Base-by-base conservation (phyloP, 2,888 invertebrate species). In the Phengaris arion region DNA sequence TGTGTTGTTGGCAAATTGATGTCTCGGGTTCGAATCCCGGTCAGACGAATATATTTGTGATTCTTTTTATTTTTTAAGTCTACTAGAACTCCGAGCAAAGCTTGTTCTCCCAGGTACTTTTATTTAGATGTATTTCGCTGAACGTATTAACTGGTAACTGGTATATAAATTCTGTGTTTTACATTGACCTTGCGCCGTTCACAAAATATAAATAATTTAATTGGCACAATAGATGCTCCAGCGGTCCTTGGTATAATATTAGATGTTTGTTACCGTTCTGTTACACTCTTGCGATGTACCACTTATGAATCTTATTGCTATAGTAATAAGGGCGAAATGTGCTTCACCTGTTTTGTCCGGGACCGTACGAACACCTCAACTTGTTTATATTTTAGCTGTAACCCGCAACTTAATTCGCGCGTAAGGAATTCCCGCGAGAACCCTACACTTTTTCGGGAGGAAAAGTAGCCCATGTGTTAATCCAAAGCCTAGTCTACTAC, bases 191-290 rank as follows among this genome's bases (percentile, higher is more conserved):
- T 64, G 64, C 12, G 52, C 48, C 9, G 48, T 69, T 69, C 48
- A 48, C 48, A 69, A 69, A 48, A 69, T 70, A 70, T 64, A 64
- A 64, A 51, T 70, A 51, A 70, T 72, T 51, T 51, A 72, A 35
- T 72, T 72, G 72, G 54, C 72, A 72, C 72, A 72, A 72, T 72
- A 72, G 72, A 72, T 13, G 22, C 35, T 72, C 72, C 72, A 70
- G 70, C 70, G 22, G 54, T 72, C 72, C 72, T 72, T 72, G 72
- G 54, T 45, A 35, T 64, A 64, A 64, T 64, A 64, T 64, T 64
- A 64, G 64, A 64, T 64, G 35, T 45, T 59, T 45, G 22, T 35
- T 64, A 35, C 48, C 4, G 35, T 35, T 35, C 3, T 35, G 35
- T 35, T 22, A 22, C 22, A 59, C 52, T 52, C 52, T 12, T 64